These are phyloP conservation scores for Limosa lapponica DNA, from an alignment of 2,797 vertebrate genomes.

Conservation along the genomic window DNA sequence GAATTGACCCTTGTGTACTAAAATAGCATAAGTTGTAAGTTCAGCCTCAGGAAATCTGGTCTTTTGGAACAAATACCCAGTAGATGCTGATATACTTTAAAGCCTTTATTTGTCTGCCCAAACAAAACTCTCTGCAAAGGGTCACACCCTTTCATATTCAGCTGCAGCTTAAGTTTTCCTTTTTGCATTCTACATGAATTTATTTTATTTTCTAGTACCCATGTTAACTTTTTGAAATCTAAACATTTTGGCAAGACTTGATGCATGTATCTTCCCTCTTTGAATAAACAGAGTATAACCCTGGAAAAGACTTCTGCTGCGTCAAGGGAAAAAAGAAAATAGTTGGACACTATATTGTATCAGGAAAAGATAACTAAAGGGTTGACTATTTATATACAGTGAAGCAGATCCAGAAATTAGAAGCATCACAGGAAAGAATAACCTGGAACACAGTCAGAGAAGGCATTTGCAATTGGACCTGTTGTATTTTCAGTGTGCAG, in stretches of 20 bases:
- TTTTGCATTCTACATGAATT: background rate
- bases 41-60: slow-evolving; percentile 43
- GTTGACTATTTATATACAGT: background rate
- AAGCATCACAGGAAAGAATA: background rate
- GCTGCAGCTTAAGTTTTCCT: background rate
- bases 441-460: background rate
- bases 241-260: background rate
- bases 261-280: background rate
- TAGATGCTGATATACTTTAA: slow-evolving; percentile 9
- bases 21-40: slow-evolving; percentile 49
- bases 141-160: background rate
- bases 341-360: background rate
- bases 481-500: background rate
- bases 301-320: background rate
- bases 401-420: background rate
- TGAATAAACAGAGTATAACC: background rate
- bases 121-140: background rate
- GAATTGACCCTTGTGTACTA: slow-evolving; percentile 36
- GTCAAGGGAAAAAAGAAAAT: background rate
- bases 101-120: background rate
- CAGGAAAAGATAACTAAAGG: background rate
- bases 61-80: slow-evolving; percentile 20
- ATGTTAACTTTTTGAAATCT: background rate
- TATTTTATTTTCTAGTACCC: background rate
- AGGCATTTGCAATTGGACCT: background rate